Conservation (phyloP, 2,888 invertebrate species). For the Lasioglossum zephyrum region DNA sequence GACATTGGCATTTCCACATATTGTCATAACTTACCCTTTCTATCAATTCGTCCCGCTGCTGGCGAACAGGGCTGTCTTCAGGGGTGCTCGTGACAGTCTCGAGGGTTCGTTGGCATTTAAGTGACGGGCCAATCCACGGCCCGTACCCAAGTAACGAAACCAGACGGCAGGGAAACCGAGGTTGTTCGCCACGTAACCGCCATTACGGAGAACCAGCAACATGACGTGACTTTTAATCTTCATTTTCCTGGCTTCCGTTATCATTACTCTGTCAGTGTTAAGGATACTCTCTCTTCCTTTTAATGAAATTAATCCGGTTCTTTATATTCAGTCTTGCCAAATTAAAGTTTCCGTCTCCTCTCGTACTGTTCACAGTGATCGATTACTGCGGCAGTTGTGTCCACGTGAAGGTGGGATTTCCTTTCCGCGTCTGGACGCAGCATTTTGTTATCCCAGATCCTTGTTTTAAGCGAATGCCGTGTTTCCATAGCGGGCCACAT, state of each 20-base stretch:
- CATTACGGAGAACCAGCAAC: conserved; percentile 51
- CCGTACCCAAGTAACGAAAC: conserved; percentile 73
- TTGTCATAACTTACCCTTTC: conserved; percentile 66
- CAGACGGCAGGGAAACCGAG: conserved; percentile 51
- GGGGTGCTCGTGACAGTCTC: conserved; percentile 45
- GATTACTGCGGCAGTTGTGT: neutral
- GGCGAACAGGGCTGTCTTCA: conserved; percentile 42
- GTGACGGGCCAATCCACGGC: conserved; percentile 73
- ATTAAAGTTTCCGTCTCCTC: neutral
- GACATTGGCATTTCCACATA: conserved; percentile 63
- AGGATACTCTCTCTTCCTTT: neutral
- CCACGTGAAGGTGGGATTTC: too few species aligned
- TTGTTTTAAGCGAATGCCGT: too few species aligned
- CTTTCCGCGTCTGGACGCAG: too few species aligned
- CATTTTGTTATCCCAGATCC: too few species aligned
- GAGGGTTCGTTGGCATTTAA: conserved; percentile 78
- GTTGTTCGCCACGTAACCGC: conserved; percentile 32
- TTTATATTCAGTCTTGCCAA: neutral
- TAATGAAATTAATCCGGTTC: conserved; percentile 16
- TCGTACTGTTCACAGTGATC: neutral
- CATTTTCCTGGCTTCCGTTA: conserved; percentile 31
- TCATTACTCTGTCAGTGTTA: neutral
- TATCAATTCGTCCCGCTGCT: conserved; percentile 22
- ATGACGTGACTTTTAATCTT: conserved; percentile 55
- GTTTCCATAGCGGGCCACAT: too few species aligned